phyloP scores from a whole-genome alignment of 2,113 vertebrate species.

The Hypomesus transpacificus region DNA sequence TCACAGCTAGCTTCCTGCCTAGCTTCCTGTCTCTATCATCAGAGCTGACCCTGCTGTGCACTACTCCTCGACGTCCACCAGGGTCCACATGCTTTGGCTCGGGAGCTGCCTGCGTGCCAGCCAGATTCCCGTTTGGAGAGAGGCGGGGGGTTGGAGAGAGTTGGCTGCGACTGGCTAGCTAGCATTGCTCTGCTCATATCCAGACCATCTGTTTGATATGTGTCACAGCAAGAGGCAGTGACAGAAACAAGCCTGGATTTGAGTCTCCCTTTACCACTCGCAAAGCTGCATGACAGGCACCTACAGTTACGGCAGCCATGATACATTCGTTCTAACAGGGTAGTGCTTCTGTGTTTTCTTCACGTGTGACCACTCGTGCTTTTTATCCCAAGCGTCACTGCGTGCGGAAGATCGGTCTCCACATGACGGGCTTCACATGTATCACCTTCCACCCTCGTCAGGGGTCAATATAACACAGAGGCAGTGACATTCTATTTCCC shows the following conservation, averaged over 20 bases:
- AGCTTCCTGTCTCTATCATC: no score
- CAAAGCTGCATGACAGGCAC: background rate
- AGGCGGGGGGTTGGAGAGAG: background rate
- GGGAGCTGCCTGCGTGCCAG: no score
- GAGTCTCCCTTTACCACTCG: constrained; percentile 12
- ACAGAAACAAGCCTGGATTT: constrained; percentile 23
- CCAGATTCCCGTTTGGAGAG: no score
- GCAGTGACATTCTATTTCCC: background rate
- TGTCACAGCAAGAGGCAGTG: constrained; percentile 32
- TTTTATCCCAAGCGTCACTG: no score
- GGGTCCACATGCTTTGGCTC: no score
- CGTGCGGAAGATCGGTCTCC: no score
- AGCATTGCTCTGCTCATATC: constrained; percentile 40
- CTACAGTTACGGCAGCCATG: background rate
- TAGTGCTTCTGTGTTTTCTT: no score
- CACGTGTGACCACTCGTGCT: no score
- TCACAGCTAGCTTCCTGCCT: no score
- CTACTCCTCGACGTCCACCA: no score
- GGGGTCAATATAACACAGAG: background rate
- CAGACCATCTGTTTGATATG: constrained; percentile 63
- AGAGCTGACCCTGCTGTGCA: no score
- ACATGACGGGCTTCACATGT: background rate
- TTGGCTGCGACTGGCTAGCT: constrained; percentile 37
- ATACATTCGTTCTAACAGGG: background rate
- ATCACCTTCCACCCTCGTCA: background rate